These are phyloP conservation scores for Hecatera dysodea DNA, from an alignment of 2,888 invertebrate species.

Conservation along the genomic window DNA sequence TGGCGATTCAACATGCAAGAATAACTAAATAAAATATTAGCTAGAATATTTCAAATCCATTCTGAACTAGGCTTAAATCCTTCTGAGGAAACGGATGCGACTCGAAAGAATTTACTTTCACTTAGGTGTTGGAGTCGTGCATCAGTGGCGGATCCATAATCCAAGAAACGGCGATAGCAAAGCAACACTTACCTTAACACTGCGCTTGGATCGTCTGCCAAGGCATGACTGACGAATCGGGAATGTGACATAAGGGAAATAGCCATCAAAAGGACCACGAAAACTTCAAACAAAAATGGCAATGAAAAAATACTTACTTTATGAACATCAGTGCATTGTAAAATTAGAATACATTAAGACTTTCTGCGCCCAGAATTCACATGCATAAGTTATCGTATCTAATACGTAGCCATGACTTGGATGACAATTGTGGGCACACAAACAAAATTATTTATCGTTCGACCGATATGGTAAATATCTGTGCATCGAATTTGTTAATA, in stretches of 20 bases:
- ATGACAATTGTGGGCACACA: too few species aligned
- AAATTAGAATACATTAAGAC: background rate
- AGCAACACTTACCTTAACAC: conserved; percentile 65
- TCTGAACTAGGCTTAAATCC: conserved; percentile 56
- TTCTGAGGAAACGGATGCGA: conserved; percentile 48
- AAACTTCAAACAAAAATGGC: conserved; percentile 19
- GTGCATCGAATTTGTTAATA: too few species aligned
- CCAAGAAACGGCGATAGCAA: conserved; percentile 64
- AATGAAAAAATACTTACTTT: background rate
- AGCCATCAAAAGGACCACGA: conserved; percentile 60
- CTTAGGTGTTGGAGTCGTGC: conserved; percentile 65
- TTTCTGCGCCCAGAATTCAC: too few species aligned
- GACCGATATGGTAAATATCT: too few species aligned
- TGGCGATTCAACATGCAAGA: conserved; percentile 27
- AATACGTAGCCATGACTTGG: too few species aligned
- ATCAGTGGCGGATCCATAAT: conserved; percentile 61
- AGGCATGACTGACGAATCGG: conserved; percentile 65
- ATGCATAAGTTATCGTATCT: too few species aligned
- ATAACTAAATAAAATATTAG: conserved; percentile 44
- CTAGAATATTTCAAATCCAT: conserved; percentile 16
- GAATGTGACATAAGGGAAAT: too few species aligned
- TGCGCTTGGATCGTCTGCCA: conserved; percentile 56
- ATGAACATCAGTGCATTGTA: background rate
- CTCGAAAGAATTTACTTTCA: conserved; percentile 76
- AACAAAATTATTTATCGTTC: too few species aligned